These are phyloP conservation scores for Poecile atricapillus DNA, from an alignment of 2,113 vertebrate species.

Conservation along the genomic window DNA sequence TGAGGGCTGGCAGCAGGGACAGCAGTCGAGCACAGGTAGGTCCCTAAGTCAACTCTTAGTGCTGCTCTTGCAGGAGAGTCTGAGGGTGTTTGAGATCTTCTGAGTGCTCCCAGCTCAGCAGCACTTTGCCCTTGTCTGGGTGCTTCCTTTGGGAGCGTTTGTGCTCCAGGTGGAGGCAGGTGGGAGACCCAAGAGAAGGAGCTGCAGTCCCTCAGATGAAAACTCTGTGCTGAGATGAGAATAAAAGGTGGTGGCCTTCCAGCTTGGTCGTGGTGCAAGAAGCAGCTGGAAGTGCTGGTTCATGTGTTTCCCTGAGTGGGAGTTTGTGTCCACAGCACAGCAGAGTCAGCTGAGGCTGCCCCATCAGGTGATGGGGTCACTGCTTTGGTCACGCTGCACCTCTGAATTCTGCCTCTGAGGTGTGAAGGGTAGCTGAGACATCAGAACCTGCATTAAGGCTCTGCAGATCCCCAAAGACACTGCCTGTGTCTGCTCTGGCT, in stretches of 20 bases:
- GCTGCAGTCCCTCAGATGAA: background rate
- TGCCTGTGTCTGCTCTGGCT: rapidly evolving
- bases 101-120: background rate
- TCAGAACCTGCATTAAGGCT: background rate
- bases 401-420: background rate
- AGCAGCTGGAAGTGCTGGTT: background rate
- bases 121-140: background rate
- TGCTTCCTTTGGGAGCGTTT: background rate
- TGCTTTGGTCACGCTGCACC: background rate
- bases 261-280: background rate
- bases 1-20: background rate
- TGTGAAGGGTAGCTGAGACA: background rate
- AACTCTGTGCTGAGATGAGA: background rate
- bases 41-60: background rate
- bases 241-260: background rate
- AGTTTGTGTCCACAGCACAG: background rate
- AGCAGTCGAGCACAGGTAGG: background rate
- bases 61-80: background rate
- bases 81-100: background rate
- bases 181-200: background rate
- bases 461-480: background rate
- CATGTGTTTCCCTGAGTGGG: background rate
- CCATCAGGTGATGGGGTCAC: rapidly evolving
- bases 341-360: background rate
- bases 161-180: background rate